These are phyloP conservation scores for Desmophyllum pertusum DNA, from an alignment of 92 coral and sea anemone species.

Conservation along the genomic window DNA sequence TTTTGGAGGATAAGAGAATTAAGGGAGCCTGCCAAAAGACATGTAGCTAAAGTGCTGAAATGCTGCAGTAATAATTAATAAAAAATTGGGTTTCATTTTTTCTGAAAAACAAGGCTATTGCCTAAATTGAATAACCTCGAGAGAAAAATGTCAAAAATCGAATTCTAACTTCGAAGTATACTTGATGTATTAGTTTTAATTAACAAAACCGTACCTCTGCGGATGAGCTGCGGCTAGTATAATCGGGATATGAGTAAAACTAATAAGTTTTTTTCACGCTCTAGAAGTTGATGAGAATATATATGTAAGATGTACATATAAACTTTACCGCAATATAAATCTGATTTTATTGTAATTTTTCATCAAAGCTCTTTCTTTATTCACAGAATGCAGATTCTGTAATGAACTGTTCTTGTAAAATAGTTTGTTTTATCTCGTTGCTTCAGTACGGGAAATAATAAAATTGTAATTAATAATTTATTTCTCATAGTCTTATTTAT, in stretches of 20 bases:
- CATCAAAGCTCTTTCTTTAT: too few relatives aligned
- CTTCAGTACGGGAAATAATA: neutral
- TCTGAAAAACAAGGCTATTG: neutral
- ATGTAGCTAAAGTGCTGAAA: neutral
- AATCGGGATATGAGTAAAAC: neutral
- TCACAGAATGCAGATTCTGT: too few relatives aligned
- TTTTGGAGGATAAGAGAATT: conserved; percentile 21
- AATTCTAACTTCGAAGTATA: neutral
- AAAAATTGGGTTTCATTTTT: neutral
- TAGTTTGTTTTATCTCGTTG: neutral
- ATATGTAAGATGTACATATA: neutral
- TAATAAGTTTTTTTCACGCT: neutral
- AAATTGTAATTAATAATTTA: neutral
- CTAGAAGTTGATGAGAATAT: neutral
- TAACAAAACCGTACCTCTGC: neutral
- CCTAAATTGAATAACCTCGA: neutral
- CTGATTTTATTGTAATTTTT: too few relatives aligned
- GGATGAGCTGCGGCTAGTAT: too few relatives aligned
- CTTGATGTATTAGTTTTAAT: neutral
- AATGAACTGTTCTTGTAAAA: too few relatives aligned
- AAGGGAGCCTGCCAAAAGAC: conserved; percentile 1
- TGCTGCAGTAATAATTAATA: neutral
- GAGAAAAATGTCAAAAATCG: neutral
- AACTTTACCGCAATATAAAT: neutral
- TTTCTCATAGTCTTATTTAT: neutral